Percentiles rank a stretch among this genome's conserved stretches.
These are phyloP conservation scores for Equus przewalskii DNA, from an alignment of 2,113 vertebrate genomes.

Conservation along the genomic window DNA sequence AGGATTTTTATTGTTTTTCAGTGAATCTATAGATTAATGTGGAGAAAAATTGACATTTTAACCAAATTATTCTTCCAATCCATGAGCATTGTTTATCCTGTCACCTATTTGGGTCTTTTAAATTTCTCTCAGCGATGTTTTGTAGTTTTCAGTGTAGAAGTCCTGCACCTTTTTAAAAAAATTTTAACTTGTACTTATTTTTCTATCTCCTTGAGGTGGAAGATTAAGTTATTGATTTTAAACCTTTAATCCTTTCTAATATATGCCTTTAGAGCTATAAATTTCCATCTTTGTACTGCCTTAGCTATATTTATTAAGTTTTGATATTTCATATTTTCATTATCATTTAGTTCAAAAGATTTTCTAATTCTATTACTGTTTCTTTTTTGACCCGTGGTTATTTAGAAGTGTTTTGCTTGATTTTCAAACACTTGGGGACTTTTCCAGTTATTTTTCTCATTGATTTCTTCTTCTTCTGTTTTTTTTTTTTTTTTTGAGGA, in stretches of 20 bases:
- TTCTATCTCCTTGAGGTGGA: neutral
- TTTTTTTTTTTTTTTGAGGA: no score
- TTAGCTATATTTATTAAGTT: neutral
- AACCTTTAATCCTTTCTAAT: slow-evolving; percentile 13
- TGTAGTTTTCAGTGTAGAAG: neutral
- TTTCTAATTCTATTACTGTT: neutral
- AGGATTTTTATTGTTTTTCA: neutral
- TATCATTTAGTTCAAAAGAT: slow-evolving; percentile 33
- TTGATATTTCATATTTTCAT: slow-evolving; percentile 45
- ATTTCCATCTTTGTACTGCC: neutral
- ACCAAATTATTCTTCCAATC: neutral
- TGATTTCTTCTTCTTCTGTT: neutral
- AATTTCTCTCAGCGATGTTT: neutral
- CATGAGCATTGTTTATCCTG: slow-evolving; percentile 7
- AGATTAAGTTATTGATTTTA: slow-evolving; percentile 2
- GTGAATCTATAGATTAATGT: neutral
- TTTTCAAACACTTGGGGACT: slow-evolving; percentile 13
- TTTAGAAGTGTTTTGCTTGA: slow-evolving; percentile 16
- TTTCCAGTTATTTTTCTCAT: slow-evolving; percentile 40
- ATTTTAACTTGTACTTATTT: neutral
- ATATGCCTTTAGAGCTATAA: neutral
- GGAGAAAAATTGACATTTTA: neutral
- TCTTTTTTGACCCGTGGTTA: slow-evolving; percentile 1
- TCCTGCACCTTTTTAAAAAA: neutral
- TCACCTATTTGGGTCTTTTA: neutral